Percentiles rank a stretch among this genome's conserved stretches.
These are phyloP conservation scores for Esox masquinongy DNA, from an alignment of 2,797 vertebrate genomes.

Conservation along the genomic window DNA sequence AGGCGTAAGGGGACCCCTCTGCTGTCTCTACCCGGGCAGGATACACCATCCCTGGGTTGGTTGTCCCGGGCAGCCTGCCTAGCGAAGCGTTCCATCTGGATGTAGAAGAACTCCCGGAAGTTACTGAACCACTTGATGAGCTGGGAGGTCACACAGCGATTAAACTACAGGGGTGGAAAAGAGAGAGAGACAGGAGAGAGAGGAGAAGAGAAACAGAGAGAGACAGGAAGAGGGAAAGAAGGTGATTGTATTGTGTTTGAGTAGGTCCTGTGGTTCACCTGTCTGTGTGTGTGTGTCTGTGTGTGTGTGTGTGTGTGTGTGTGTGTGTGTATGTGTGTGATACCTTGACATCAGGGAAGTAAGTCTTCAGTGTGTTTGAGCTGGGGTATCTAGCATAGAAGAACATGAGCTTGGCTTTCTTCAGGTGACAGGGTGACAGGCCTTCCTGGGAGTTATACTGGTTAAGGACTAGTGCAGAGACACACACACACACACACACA, in stretches of 20 bases:
- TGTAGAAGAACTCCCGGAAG: conserved; percentile 86
- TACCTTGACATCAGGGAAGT: conserved; percentile 84
- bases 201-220: neutral
- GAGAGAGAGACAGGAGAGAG: neutral
- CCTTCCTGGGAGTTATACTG: conserved; percentile 75
- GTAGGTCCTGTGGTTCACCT: too few relatives aligned
- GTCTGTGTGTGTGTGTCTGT: neutral
- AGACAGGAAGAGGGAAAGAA: neutral
- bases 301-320: neutral
- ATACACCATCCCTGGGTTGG: conserved; percentile 57
- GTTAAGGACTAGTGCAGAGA: conserved; percentile 60
- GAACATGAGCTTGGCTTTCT: conserved; percentile 85
- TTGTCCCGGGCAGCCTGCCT: conserved; percentile 69
- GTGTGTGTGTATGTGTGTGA: neutral
- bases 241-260: too few relatives aligned
- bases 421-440: conserved; percentile 80
- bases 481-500: conserved; percentile 1
- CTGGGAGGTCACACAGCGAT: conserved; percentile 82
- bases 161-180: conserved; percentile 64
- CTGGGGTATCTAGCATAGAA: conserved; percentile 82
- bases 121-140: conserved; percentile 87
- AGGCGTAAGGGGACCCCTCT: conserved; percentile 69
- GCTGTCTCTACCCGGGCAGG: conserved; percentile 57
- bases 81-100: conserved; percentile 84
- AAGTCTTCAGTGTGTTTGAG: conserved; percentile 81